phyloP scores from a whole-genome alignment of 1,140 invertebrate genomes.

The Lamellibrachia luymesi region DNA sequence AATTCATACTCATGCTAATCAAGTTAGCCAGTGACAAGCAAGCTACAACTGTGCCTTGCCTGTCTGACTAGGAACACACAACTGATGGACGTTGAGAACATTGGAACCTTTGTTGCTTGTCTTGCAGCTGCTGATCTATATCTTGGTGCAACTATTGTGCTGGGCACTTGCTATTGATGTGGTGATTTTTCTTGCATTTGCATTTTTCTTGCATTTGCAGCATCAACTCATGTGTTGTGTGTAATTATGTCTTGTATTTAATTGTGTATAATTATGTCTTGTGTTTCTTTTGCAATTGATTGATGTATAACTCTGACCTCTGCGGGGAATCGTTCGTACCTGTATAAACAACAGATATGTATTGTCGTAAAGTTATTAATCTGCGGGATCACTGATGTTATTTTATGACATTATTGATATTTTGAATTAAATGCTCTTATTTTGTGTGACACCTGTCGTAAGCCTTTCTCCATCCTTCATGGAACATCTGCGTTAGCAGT shows the following conservation, averaged over 20 bases:
- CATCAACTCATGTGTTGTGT: neutral
- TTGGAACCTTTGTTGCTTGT: neutral
- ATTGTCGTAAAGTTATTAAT: neutral
- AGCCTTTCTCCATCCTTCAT: neutral
- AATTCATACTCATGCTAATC: neutral
- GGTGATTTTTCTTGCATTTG: neutral
- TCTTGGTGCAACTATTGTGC: neutral
- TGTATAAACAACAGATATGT: neutral
- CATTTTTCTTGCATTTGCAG: neutral
- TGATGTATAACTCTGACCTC: neutral
- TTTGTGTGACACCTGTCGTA: neutral
- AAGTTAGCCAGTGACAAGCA: neutral
- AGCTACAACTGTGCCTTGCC: neutral
- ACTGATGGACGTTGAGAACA: neutral
- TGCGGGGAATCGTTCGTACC: neutral
- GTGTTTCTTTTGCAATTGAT: neutral
- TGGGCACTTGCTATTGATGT: neutral
- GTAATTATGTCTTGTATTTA: neutral
- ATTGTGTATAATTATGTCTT: neutral
- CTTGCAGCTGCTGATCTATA: neutral
- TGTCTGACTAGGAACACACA: too few relatives aligned
- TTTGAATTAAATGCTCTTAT: neutral
- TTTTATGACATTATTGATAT: neutral
- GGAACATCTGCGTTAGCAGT: neutral
- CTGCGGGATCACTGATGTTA: neutral